Conservation (phyloP, 2,888 invertebrate genomes). For the Crioceris asparagi region DNA sequence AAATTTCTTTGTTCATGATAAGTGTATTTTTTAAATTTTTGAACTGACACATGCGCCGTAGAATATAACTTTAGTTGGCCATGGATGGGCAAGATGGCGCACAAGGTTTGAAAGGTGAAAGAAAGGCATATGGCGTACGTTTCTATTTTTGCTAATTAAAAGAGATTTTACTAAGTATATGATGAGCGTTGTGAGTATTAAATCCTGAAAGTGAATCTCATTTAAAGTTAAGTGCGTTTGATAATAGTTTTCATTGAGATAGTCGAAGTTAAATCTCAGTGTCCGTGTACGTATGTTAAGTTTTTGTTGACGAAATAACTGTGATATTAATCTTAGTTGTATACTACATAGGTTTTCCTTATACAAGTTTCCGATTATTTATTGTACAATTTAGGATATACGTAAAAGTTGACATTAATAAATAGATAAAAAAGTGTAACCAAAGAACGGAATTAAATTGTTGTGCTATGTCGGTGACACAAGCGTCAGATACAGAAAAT, state of each 20-base stretch:
- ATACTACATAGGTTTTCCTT: constrained; percentile 29
- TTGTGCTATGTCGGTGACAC: constrained; percentile 26
- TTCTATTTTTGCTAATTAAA: constrained; percentile 31
- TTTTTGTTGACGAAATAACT: constrained; percentile 33
- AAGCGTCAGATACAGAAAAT: constrained; percentile 26
- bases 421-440: constrained; percentile 21
- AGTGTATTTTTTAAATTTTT: no score
- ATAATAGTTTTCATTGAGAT: constrained; percentile 21
- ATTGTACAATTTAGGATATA: constrained; percentile 25
- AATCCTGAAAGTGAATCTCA: constrained; percentile 21
- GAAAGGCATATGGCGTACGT: constrained; percentile 34
- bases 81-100: constrained; percentile 23
- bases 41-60: not conserved
- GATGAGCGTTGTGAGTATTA: constrained; percentile 23
- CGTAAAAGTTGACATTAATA: constrained; percentile 22
- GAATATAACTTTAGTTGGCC: constrained; percentile 14
- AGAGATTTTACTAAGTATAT: constrained; percentile 23
- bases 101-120: constrained; percentile 23
- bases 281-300: constrained; percentile 31
- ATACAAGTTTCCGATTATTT: constrained; percentile 8
- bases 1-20: no score
- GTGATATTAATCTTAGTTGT: constrained; percentile 35
- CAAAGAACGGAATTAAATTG: constrained; percentile 28
- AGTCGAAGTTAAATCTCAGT: constrained; percentile 23
- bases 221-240: constrained; percentile 22